These are phyloP conservation scores for Pseudomyrmex cubaensis DNA, from an alignment of 1,140 invertebrate genomes.

Conservation along the genomic window DNA sequence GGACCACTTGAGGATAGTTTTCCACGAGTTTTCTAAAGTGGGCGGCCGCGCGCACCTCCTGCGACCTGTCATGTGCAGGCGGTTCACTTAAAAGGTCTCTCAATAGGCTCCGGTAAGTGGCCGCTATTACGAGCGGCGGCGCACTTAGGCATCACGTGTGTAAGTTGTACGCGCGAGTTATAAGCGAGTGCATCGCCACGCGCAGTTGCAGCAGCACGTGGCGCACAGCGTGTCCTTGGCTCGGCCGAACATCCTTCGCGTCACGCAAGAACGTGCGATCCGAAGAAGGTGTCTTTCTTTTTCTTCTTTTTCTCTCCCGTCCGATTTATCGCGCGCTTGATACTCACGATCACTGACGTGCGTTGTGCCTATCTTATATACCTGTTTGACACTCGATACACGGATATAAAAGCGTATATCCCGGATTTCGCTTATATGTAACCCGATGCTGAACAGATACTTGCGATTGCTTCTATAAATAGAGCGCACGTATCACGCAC, in stretches of 20 bases:
- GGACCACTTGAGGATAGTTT: constrained; percentile 48
- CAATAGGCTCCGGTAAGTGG: constrained; percentile 45
- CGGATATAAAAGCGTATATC: not conserved
- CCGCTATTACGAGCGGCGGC: constrained; percentile 49
- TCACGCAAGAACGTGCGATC: constrained; percentile 25
- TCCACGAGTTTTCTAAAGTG: constrained; percentile 58
- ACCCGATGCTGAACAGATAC: not conserved
- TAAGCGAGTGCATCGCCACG: constrained; percentile 50
- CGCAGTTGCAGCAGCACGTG: constrained; percentile 44
- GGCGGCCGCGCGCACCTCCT: constrained; percentile 5
- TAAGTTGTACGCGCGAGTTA: constrained; percentile 8
- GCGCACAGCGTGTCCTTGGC: constrained; percentile 36
- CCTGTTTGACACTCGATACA: no score
- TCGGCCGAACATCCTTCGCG: constrained; percentile 26
- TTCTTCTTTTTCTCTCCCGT: no score
- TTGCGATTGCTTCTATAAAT: constrained; percentile 41
- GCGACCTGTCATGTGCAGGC: constrained; percentile 39
- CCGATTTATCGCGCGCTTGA: no score
- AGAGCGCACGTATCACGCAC: not conserved
- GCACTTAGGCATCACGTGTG: constrained; percentile 44
- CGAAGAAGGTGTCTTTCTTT: no score
- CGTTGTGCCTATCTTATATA: no score
- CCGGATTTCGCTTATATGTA: constrained; percentile 8
- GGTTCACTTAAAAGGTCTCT: constrained; percentile 47
- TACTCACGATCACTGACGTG: no score